These are phyloP conservation scores for Phylloscopus whistleri DNA, from an alignment of 2,113 vertebrate genomes.

Conservation along the genomic window DNA sequence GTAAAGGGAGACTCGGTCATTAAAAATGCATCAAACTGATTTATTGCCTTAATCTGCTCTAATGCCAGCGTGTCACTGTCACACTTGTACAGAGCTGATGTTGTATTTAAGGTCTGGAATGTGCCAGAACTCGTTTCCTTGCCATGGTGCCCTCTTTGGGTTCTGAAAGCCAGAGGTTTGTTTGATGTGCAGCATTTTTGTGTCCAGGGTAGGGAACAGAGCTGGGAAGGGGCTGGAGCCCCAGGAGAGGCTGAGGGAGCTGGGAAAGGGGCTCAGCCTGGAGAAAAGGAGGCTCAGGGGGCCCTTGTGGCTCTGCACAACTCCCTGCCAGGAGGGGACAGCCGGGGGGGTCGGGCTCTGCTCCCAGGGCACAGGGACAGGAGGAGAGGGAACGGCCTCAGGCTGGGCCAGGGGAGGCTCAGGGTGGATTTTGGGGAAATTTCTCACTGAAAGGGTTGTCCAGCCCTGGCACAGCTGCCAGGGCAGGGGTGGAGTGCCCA, in stretches of 20 bases:
- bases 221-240: neutral
- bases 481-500: rapidly evolving
- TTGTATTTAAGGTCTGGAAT: neutral
- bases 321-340: neutral
- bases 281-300: neutral
- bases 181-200: neutral
- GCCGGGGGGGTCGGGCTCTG: neutral
- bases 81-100: neutral
- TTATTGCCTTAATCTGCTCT: neutral
- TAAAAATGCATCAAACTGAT: neutral
- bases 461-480: neutral
- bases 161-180: neutral
- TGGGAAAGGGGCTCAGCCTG: too few species aligned
- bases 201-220: neutral
- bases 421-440: rapidly evolving
- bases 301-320: neutral
- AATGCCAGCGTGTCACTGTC: neutral
- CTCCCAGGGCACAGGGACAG: neutral
- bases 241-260: neutral
- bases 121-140: neutral
- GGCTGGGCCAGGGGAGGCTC: neutral
- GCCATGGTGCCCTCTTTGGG: neutral
- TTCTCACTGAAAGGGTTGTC: neutral
- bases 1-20: neutral
- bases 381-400: neutral